phyloP scores from a whole-genome alignment of 2,113 vertebrate species.

The Hydrolagus affinis region DNA sequence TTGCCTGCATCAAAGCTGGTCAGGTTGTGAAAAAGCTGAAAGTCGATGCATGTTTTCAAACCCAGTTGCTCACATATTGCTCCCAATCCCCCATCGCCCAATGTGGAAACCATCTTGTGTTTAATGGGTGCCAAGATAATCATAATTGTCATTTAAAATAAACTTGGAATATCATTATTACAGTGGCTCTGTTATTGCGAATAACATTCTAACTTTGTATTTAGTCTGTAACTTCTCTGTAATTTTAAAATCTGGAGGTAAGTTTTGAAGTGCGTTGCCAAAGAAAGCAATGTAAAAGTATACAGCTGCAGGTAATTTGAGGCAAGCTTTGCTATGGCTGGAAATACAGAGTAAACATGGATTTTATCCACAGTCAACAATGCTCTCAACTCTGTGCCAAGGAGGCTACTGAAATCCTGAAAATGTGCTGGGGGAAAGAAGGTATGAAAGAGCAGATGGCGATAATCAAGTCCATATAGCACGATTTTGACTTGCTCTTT shows the following conservation, averaged over 20 bases:
- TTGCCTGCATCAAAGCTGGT: no score
- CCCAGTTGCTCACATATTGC: background rate
- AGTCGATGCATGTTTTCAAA: background rate
- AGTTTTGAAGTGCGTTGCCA: constrained; percentile 74
- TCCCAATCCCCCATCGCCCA: constrained; percentile 40
- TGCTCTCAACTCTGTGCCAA: constrained; percentile 92
- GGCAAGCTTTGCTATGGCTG: constrained; percentile 70
- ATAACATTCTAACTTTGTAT: constrained; percentile 77
- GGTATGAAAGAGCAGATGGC: constrained; percentile 79
- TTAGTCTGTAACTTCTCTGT: constrained; percentile 74
- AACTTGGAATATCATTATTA: constrained; percentile 66
- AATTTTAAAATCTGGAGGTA: constrained; percentile 75
- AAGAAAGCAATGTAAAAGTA: constrained; percentile 69
- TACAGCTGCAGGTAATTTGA: constrained; percentile 89
- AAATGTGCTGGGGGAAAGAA: constrained; percentile 82
- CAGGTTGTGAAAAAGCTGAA: background rate
- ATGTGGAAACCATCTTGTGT: constrained; percentile 62
- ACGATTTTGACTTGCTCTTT: constrained; percentile 31
- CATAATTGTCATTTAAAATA: constrained; percentile 65
- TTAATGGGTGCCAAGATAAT: constrained; percentile 48
- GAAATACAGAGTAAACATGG: constrained; percentile 96
- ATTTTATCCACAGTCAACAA: constrained; percentile 92
- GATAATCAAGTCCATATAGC: constrained; percentile 78
- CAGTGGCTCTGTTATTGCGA: constrained; percentile 68
- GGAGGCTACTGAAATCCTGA: constrained; percentile 97